phyloP scores from a whole-genome alignment of 2,888 invertebrate genomes.

The Leptogaster cylindrica region DNA sequence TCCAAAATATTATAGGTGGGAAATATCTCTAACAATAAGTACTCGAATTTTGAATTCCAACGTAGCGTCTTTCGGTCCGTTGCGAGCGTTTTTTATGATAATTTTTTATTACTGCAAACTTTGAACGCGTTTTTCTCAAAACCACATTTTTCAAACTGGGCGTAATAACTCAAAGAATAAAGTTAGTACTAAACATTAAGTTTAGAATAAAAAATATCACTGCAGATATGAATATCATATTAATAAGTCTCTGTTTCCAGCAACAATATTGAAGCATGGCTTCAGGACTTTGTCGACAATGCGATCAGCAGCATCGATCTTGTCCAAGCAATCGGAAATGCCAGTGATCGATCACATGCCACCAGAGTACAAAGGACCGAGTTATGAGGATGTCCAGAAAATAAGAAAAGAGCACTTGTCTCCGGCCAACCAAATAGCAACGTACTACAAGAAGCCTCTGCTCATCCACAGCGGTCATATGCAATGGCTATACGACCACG shows the following conservation, averaged over 20 bases:
- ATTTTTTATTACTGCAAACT: too few relatives aligned
- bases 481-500: slow-evolving; percentile 91
- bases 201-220: too few relatives aligned
- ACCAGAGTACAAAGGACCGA: slow-evolving; percentile 66
- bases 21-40: too few relatives aligned
- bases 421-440: slow-evolving; percentile 67
- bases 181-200: too few relatives aligned
- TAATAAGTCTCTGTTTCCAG: slow-evolving; percentile 1
- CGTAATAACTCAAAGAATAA: too few relatives aligned
- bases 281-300: slow-evolving; percentile 44
- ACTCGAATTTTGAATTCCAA: too few relatives aligned
- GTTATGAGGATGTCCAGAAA: slow-evolving; percentile 66
- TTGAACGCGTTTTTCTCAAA: too few relatives aligned
- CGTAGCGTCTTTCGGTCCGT: too few relatives aligned
- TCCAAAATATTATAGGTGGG: too few relatives aligned
- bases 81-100: too few relatives aligned
- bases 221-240: too few relatives aligned
- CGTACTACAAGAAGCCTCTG: slow-evolving; percentile 83
- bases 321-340: slow-evolving; percentile 53
- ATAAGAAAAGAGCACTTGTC: slow-evolving; percentile 71
- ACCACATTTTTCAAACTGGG: too few relatives aligned
- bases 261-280: slow-evolving; percentile 29
- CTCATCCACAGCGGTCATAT: slow-evolving; percentile 84
- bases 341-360: slow-evolving; percentile 53
- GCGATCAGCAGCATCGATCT: slow-evolving; percentile 48